phyloP scores from a whole-genome alignment of 2,113 vertebrate genomes.

The Prionailurus bengalensis region DNA sequence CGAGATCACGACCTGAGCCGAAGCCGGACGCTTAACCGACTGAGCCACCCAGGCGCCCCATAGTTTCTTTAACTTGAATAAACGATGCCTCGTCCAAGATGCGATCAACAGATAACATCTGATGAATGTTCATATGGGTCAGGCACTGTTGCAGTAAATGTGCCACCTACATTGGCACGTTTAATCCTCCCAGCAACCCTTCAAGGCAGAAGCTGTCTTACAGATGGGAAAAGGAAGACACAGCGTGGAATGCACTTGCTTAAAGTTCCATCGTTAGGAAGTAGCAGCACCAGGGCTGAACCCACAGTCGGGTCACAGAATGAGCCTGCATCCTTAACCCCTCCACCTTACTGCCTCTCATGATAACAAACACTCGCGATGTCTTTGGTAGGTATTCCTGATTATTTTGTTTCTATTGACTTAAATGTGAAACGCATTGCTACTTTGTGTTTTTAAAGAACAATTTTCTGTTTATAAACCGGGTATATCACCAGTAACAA shows the following conservation, averaged over 20 bases:
- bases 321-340: not conserved
- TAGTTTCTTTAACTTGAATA: not conserved
- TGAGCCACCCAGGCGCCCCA: too few relatives aligned
- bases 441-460: slow-evolving; percentile 62
- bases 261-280: not conserved
- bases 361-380: not conserved
- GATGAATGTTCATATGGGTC: not conserved
- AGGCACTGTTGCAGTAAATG: too few relatives aligned
- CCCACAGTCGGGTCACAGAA: not conserved
- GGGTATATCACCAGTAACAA: slow-evolving; percentile 44
- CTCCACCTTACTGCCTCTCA: too few relatives aligned
- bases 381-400: not conserved
- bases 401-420: not conserved
- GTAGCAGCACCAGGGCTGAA: not conserved
- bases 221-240: not conserved
- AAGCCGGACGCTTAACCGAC: too few relatives aligned
- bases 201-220: not conserved
- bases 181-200: not conserved
- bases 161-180: not conserved
- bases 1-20: too few relatives aligned
- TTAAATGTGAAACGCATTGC: slow-evolving; percentile 27
- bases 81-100: not conserved
- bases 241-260: not conserved
- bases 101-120: not conserved
- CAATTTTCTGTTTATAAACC: slow-evolving; percentile 71